A percentile compares a stretch with the other conserved stretches of the same genome.
phyloP scores from a whole-genome alignment of 2,797 vertebrate species.

The Cirrhinus mrigala region DNA sequence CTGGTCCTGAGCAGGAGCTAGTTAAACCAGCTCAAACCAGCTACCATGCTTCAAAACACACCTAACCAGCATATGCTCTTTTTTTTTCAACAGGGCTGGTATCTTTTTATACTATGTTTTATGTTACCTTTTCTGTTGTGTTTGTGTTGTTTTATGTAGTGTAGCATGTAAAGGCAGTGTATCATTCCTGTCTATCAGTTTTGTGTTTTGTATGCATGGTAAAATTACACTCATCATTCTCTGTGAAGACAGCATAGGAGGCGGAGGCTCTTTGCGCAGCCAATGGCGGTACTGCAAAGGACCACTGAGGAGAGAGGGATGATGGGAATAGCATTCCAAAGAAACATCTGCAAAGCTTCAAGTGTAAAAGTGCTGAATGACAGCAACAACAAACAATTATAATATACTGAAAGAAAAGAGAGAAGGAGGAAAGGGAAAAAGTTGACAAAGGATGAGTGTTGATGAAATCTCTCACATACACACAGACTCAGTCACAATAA shows the following conservation, averaged over 20 bases:
- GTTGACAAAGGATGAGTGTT: constrained; percentile 2
- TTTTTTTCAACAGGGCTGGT: too few relatives aligned
- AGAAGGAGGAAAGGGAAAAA: neutral
- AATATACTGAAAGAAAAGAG: constrained; percentile 11
- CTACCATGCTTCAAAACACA: too few relatives aligned
- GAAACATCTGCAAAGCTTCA: constrained; percentile 51
- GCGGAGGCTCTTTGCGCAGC: neutral
- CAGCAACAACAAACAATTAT: constrained; percentile 49
- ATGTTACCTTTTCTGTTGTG: neutral
- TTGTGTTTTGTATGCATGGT: constrained; percentile 23
- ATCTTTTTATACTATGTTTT: neutral
- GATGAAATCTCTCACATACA: constrained; percentile 25
- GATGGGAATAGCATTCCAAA: constrained; percentile 5
- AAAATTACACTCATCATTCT: neutral
- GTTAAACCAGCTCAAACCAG: too few relatives aligned
- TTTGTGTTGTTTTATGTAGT: neutral
- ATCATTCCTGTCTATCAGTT: neutral
- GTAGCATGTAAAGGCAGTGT: neutral
- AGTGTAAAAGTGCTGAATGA: constrained; percentile 37
- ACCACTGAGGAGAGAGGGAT: neutral
- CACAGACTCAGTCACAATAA: neutral
- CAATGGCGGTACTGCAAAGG: neutral
- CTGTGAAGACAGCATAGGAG: constrained; percentile 6
- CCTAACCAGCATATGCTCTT: too few relatives aligned
- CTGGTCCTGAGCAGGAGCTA: too few relatives aligned